Base-by-base conservation (phyloP, 2,113 vertebrate genomes). In the Sorex araneus region DNA sequence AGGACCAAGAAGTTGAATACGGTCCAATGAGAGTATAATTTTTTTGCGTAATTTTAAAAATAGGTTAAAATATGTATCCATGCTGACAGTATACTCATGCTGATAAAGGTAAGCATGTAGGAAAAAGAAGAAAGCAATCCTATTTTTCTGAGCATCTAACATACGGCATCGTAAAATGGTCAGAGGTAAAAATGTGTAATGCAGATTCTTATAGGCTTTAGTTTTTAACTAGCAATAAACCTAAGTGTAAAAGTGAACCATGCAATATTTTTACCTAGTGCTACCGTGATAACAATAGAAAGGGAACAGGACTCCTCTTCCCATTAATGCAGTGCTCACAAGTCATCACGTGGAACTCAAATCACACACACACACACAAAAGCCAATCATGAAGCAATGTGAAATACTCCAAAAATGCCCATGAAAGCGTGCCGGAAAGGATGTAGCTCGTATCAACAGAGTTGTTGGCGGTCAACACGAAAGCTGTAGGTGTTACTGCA, bases 151-250 rank as follows among this genome's bases (percentile, higher is more conserved):
- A 71, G 82, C 43, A 32, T 40, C 43, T 87, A 92, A 87, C 36
- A 43, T 93, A 88, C 54, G 63, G 90, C 81, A 64, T 67, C 90
- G 21, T 94, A 87, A 77, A 96, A 94, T 80, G 92, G 78, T 64
- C 83, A 94, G 21, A 97, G 95, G 78, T 97, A 90, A 96, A 97
- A 97, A 97, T 57, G 73, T 94, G 93, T 81, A 92, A 54, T 57
- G 87, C 77, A 45, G 47, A 74, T 83, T 84, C 92, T 92, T 93
- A 63, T 89, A 94, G 76, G 83, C 84, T 96, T 86, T 81, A 63
- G 67, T 96, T 97, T 95, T 87, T 73, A 69, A 88, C 90, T 89
- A 96, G 94, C 94, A 94, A 87, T 78, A 97, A 97, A 96, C 82
- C 0, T 75, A 90, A 97, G 91, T 87, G 23, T 95, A 83, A 95